These are phyloP conservation scores for Merluccius polli DNA, from an alignment of 2,797 vertebrate species.

Conservation along the genomic window DNA sequence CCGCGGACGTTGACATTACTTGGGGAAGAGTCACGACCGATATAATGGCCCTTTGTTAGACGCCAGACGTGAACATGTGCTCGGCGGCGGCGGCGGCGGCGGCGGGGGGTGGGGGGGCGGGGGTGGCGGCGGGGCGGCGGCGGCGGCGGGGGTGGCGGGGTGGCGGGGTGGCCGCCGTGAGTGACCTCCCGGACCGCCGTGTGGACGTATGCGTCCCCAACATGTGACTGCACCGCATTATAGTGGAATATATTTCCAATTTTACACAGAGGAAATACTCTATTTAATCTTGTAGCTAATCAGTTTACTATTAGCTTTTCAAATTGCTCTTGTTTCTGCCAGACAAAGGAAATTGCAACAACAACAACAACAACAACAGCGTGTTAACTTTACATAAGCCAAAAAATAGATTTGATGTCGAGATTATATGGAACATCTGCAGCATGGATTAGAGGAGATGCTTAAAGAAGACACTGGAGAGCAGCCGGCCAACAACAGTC, in stretches of 20 bases:
- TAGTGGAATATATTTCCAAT: background rate
- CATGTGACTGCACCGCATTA: background rate
- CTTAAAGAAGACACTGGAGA: too few species aligned
- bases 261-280: background rate
- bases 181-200: too few species aligned
- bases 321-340: background rate
- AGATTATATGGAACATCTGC: too few species aligned
- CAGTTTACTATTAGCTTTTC: background rate
- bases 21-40: background rate
- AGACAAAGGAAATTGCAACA: background rate
- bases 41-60: background rate
- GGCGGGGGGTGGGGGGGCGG: too few species aligned
- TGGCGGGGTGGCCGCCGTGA: too few species aligned
- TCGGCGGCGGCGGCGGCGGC: too few species aligned
- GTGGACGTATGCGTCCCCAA: too few species aligned
- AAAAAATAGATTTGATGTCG: background rate
- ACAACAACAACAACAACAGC: background rate
- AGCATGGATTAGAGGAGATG: too few species aligned
- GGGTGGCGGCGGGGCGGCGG: too few species aligned
- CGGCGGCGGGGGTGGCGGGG: too few species aligned
- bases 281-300: background rate
- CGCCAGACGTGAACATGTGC: background rate
- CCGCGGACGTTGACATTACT: conserved; percentile 12
- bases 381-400: background rate
- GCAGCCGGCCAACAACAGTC: too few species aligned